Evolutionary conservation across 2,113 vertebrate species (phyloP), one percentile per base, ranked within the genome.

Genomic region (Piaya cayana): DNA sequence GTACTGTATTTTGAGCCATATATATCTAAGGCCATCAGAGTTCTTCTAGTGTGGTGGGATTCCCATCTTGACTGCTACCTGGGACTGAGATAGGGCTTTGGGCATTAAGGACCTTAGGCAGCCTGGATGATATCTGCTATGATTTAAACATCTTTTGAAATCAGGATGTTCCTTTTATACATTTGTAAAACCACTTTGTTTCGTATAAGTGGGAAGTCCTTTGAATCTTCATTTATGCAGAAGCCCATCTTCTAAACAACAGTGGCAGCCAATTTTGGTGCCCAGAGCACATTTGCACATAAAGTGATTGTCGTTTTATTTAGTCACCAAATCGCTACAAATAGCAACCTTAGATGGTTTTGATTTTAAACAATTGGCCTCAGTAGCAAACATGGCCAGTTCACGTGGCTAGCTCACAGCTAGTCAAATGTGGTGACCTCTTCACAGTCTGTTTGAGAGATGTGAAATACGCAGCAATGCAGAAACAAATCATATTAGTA

Each of bases 1-100:
- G 58, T 98, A 96, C 96, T 98, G 96, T 98, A 96, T 98, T 98
- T 98, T 98, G 93, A 97, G 90, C 93, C 95, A 83, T 96, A 82
- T 97, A 45, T 97, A 95, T 97, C 78, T 96, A 96, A 97, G 95
- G 88, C 97, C 93, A 86, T 96, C 92, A 92, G 64, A 82, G 49
- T 90, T 95, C 74, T 17, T 95, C 82, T 92, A 92, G 83, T 97
- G 91, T 94, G 80, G 77, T 95, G 86, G 80, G 91, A 88, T 95
- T 96, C 94, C 95, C 8, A 6, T 97, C 72, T 91, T 94, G 69
- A 47, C 49, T 94, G 92, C 92, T 60, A n/a, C 23, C 12, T 86
- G 70, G 78, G 83, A 55, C 19, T 53, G 65, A 90, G 71, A 80
- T 26, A 88, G 94, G 65, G 39, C 29, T 94, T 90, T 86, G 76